These are phyloP conservation scores for Scaptomyza hsui DNA, from an alignment of 1,140 invertebrate genomes.

Conservation along the genomic window DNA sequence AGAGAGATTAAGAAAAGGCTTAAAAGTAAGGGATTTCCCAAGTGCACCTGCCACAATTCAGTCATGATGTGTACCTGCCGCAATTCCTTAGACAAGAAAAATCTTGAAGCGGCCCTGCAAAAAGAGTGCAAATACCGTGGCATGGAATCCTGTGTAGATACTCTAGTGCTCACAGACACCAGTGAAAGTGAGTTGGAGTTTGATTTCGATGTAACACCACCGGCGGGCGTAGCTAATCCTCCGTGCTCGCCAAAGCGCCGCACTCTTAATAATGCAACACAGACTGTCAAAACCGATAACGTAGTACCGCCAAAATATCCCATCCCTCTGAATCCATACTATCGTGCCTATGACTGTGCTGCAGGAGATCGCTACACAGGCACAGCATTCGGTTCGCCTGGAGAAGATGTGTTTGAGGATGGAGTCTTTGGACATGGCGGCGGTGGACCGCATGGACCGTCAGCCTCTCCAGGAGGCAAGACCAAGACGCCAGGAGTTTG, in stretches of 20 bases:
- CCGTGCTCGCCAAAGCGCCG: not conserved
- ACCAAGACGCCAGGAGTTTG: slow-evolving; percentile 5
- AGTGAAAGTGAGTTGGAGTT: slow-evolving; percentile 75
- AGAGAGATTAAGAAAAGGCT: slow-evolving; percentile 53
- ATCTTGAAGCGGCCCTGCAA: slow-evolving; percentile 46
- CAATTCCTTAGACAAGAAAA: slow-evolving; percentile 47
- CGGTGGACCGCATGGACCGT: slow-evolving; percentile 47
- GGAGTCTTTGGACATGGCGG: slow-evolving; percentile 48
- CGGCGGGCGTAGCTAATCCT: slow-evolving; percentile 24
- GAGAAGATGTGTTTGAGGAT: slow-evolving; percentile 58
- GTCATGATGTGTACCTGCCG: slow-evolving; percentile 70
- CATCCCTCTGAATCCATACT: slow-evolving; percentile 17
- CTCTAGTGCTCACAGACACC: slow-evolving; percentile 69
- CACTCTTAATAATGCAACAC: slow-evolving; percentile 42
- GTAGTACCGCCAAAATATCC: slow-evolving; percentile 30
- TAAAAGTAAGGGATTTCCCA: slow-evolving; percentile 63
- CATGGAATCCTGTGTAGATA: slow-evolving; percentile 45
- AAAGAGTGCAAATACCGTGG: slow-evolving; percentile 41
- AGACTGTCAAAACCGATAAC: slow-evolving; percentile 44
- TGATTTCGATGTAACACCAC: slow-evolving; percentile 65
- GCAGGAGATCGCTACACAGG: slow-evolving; percentile 60
- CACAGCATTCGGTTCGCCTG: slow-evolving; percentile 44
- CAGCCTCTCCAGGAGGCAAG: slow-evolving; percentile 3
- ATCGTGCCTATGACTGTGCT: slow-evolving; percentile 50
- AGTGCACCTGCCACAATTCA: slow-evolving; percentile 70